Conservation (phyloP, 2,113 vertebrate genomes). For the Protobothrops flavoviridis region DNA sequence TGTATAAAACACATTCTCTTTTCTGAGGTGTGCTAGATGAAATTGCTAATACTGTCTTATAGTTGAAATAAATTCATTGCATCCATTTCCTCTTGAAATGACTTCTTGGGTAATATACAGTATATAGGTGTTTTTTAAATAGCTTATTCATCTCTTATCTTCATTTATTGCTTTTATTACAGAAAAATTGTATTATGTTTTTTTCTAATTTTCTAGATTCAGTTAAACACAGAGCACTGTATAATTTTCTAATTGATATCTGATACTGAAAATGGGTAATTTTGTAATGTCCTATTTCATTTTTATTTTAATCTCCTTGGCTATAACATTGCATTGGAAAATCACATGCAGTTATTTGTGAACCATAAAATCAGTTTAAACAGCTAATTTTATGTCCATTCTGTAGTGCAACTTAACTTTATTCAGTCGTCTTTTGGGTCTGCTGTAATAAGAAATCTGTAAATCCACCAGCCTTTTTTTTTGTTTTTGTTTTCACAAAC, state of each 20-base stretch:
- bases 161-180: background rate
- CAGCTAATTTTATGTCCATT: background rate
- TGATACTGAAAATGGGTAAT: background rate
- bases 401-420: background rate
- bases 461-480: background rate
- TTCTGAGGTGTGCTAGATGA: background rate
- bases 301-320: background rate
- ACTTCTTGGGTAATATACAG: background rate
- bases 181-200: background rate
- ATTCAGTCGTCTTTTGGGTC: background rate
- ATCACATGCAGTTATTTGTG: background rate
- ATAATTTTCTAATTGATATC: background rate
- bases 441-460: background rate
- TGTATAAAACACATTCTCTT: background rate
- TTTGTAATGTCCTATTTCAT: background rate
- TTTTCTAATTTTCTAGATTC: background rate
- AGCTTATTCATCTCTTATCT: background rate
- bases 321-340: background rate
- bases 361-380: background rate
- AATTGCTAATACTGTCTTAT: background rate
- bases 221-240: background rate
- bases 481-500: background rate
- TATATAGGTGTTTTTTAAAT: background rate
- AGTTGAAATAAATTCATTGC: background rate
- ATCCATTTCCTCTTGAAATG: background rate